These are phyloP conservation scores for Myotis vivesi DNA, from an alignment of 2,797 vertebrate species.

Conservation along the genomic window DNA sequence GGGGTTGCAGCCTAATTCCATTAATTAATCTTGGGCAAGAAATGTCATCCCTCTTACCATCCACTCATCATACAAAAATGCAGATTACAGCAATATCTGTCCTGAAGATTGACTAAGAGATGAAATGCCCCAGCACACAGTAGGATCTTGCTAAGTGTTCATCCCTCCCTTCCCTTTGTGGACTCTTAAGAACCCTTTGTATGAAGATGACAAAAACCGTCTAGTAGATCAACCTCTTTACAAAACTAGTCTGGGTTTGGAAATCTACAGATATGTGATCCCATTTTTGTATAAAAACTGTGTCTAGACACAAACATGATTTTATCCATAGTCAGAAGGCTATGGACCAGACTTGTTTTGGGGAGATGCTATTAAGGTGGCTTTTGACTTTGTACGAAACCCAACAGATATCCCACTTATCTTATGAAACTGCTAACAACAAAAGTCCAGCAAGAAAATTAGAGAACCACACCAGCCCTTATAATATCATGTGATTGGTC, in stretches of 20 bases:
- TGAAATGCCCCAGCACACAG: not conserved
- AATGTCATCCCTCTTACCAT: not conserved
- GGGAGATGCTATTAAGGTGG: not conserved
- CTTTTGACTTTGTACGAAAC: not conserved
- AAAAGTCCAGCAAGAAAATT: not conserved
- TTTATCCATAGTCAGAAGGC: not conserved
- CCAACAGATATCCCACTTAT: not conserved
- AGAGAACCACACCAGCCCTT: not conserved
- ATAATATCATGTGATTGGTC: fast-evolving
- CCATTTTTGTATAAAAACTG: not conserved
- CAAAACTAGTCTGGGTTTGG: not conserved
- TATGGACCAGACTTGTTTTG: not conserved
- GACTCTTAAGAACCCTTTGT: not conserved
- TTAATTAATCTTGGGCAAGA: not conserved
- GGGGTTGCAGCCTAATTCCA: not conserved
- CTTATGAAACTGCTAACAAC: not conserved
- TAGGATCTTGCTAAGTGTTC: not conserved
- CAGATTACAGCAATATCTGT: not conserved
- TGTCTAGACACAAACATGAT: not conserved
- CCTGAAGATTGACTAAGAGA: too few relatives aligned
- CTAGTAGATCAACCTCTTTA: not conserved
- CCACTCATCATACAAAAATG: not conserved
- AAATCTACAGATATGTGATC: not conserved
- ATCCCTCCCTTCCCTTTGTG: not conserved
- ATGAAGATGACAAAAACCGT: conserved; percentile 9